Evolutionary conservation across 2,113 vertebrate genomes (phyloP).

Genomic region (Centrocercus urophasianus): DNA sequence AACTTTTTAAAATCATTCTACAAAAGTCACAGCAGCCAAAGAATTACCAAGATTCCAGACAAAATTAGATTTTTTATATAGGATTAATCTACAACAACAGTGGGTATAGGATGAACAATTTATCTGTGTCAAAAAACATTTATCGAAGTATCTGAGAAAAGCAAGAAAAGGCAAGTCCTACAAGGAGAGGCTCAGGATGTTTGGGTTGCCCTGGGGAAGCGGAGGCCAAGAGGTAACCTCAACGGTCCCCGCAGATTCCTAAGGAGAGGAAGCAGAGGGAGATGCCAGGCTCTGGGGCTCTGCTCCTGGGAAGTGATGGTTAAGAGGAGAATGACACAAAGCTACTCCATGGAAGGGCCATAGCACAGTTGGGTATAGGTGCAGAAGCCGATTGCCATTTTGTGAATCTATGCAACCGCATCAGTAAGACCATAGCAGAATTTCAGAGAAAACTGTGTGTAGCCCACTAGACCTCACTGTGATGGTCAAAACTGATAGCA

Average conservation of each 20-base stretch:
- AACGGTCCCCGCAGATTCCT: background rate
- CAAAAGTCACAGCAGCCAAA: background rate
- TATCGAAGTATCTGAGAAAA: background rate
- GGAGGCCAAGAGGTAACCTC: background rate
- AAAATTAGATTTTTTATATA: background rate
- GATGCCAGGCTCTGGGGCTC: too few species aligned
- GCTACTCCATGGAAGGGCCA: background rate
- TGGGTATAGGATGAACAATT: background rate
- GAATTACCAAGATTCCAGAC: background rate
- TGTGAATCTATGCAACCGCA: background rate
- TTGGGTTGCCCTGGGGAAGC: background rate
- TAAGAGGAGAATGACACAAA: background rate
- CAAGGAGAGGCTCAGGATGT: background rate
- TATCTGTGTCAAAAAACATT: background rate
- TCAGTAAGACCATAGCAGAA: background rate
- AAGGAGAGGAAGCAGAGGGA: background rate
- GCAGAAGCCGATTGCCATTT: background rate
- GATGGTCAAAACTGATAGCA: background rate
- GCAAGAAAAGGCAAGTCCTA: background rate
- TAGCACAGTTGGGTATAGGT: background rate
- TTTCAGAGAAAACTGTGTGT: fast-evolving
- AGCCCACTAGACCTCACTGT: background rate
- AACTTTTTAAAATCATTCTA: background rate
- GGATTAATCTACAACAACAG: background rate
- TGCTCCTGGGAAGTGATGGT: background rate